Evolutionary conservation across 2,797 vertebrate species (phyloP).

Genomic region (Bovichtus variegatus): DNA sequence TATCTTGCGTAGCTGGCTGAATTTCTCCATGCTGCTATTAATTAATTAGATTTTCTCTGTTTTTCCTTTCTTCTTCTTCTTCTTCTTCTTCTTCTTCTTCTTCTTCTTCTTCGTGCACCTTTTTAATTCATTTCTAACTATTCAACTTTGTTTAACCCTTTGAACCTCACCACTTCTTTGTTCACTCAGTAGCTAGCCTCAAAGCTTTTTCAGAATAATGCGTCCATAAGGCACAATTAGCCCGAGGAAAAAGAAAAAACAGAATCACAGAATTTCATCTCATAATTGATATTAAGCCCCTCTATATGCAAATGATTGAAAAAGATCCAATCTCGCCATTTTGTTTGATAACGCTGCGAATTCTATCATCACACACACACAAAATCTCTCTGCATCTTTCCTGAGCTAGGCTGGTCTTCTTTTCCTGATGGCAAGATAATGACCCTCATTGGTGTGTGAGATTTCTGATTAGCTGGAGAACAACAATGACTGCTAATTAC

Average conservation of each 20-base stretch:
- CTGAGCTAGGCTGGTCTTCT: conserved; percentile 57
- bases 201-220: conserved; percentile 33
- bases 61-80: no score
- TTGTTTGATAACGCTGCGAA: conserved; percentile 68
- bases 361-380: conserved; percentile 59
- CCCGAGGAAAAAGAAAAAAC: conserved; percentile 61
- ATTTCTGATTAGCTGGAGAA: conserved; percentile 83
- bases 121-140: conserved; percentile 36
- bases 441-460: conserved; percentile 77
- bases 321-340: conserved; percentile 75
- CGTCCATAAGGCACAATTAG: conserved; percentile 61
- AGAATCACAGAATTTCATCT: conserved; percentile 64
- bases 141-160: conserved; percentile 54
- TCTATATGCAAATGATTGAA: conserved; percentile 72
- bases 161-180: conserved; percentile 36
- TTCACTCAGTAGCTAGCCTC: conserved; percentile 18
- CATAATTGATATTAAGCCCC: conserved; percentile 72
- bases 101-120: conserved; percentile 11
- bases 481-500: conserved; percentile 86
- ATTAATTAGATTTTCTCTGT: no score
- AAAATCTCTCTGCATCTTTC: conserved; percentile 38
- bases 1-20: background rate
- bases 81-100: background rate
- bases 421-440: conserved; percentile 80
- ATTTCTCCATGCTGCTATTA: background rate